Conservation (phyloP, 2,797 vertebrate species). For the Eurystomus glaucurus region DNA sequence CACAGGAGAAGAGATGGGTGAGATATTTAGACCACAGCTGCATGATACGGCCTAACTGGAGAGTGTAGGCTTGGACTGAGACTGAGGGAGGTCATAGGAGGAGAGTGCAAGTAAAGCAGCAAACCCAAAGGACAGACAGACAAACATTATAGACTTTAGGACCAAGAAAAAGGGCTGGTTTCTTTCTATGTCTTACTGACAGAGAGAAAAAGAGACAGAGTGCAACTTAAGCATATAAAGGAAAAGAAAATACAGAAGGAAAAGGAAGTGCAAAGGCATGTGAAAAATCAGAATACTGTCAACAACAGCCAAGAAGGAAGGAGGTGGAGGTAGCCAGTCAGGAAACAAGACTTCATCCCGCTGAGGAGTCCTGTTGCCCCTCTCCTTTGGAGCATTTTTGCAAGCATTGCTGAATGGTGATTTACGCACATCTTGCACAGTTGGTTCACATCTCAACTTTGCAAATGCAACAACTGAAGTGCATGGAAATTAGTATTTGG, state of each 20-base stretch:
- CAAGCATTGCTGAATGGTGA: background rate
- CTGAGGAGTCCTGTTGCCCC: background rate
- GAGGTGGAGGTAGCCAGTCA: slow-evolving; percentile 1
- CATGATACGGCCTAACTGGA: background rate
- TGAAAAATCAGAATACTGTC: background rate
- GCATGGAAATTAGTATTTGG: background rate
- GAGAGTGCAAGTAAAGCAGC: background rate
- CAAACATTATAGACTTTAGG: background rate
- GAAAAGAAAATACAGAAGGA: background rate
- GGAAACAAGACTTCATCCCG: background rate
- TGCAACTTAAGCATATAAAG: background rate
- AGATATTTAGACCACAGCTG: background rate
- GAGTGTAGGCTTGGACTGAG: background rate
- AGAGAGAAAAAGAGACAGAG: background rate
- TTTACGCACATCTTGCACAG: background rate
- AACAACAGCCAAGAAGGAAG: slow-evolving; percentile 18
- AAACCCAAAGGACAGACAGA: background rate
- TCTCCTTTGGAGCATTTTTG: background rate
- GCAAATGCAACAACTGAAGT: background rate
- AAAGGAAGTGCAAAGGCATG: background rate
- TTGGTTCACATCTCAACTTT: background rate
- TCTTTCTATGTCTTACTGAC: background rate
- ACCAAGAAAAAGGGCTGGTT: background rate
- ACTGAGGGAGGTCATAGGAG: background rate
- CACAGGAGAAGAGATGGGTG: background rate